phyloP scores from a whole-genome alignment of 2,888 invertebrate genomes.

The Cetonia aurata region DNA sequence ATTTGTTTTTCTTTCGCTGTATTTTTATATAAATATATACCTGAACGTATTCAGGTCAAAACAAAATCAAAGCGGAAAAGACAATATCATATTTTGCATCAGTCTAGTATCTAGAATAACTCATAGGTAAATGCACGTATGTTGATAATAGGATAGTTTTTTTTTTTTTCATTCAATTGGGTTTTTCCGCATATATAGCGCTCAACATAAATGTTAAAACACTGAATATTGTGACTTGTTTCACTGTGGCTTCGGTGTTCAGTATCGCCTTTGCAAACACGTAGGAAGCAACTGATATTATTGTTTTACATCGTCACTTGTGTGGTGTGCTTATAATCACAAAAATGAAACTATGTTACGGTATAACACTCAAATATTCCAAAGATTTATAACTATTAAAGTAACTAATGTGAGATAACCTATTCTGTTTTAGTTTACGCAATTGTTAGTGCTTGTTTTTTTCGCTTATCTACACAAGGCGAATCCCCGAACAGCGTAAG shows the following conservation, averaged over 20 bases:
- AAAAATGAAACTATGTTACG: slow-evolving; percentile 10
- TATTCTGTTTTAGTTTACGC: slow-evolving; percentile 28
- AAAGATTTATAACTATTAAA: too few relatives aligned
- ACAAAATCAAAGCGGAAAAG: too few relatives aligned
- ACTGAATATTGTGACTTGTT: slow-evolving; percentile 23
- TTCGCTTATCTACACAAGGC: neutral
- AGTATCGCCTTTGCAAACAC: slow-evolving; percentile 18
- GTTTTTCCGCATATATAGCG: slow-evolving; percentile 27
- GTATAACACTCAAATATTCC: neutral
- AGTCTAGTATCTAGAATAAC: too few relatives aligned
- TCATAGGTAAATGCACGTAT: too few relatives aligned
- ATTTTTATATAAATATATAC: too few relatives aligned
- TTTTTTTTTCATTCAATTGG: slow-evolving; percentile 15
- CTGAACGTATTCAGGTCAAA: too few relatives aligned
- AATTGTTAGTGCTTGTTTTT: slow-evolving; percentile 15
- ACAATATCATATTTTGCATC: too few relatives aligned
- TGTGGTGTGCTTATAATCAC: too few relatives aligned
- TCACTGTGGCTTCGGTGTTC: slow-evolving; percentile 15
- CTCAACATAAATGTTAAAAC: neutral
- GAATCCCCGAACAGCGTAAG: slow-evolving; percentile 46
- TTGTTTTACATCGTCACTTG: too few relatives aligned
- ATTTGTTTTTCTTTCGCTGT: too few relatives aligned
- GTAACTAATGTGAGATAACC: neutral
- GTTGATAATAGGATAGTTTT: slow-evolving; percentile 8
- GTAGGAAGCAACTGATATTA: neutral